Evolutionary conservation across 1,140 invertebrate genomes (phyloP), one percentile per base, ranked within the genome.

Genomic region (Cecropterus lyciades): DNA sequence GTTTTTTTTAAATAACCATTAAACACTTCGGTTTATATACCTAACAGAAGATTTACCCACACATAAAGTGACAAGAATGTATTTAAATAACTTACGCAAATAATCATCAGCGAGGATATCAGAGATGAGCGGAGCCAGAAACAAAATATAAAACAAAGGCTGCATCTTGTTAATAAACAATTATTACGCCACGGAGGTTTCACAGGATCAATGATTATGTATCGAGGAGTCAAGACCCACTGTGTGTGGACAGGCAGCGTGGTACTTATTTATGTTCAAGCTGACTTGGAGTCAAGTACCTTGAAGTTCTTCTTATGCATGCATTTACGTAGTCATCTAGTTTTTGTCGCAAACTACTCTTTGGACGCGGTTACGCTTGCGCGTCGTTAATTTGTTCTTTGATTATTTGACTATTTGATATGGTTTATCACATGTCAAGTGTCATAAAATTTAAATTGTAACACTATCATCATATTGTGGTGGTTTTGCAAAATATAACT

Each of bases 31-130:
- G n/a, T n/a, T n/a, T n/a, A n/a, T n/a, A n/a, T n/a, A n/a, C n/a
- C n/a, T n/a, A n/a, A n/a, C n/a, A n/a, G n/a, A n/a, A n/a, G n/a
- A n/a, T n/a, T n/a, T n/a, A n/a, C n/a, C n/a, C n/a, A n/a, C n/a
- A n/a, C n/a, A n/a, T n/a, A n/a, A n/a, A n/a, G n/a, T n/a, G n/a
- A n/a, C n/a, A n/a, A n/a, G n/a, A n/a, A n/a, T n/a, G n/a, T n/a
- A n/a, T n/a, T 33, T 33, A 40, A 53, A 70, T 52, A 20, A 83
- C 84, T 84, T 78, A 86, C 84, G 80, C 67, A 87, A 67, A 64
- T 62, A 63, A 14, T 15, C 65, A 16, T 80, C 72, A 17, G 76
- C 70, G 10, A 71, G 70, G 10, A 46, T 65, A 52, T 48, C 43
- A 49, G 52, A 81, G 15, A 75, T 48, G 0, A 75, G 15, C 7